These are phyloP conservation scores for Camponotus fellah DNA, from an alignment of 2,888 invertebrate species.

Conservation along the genomic window DNA sequence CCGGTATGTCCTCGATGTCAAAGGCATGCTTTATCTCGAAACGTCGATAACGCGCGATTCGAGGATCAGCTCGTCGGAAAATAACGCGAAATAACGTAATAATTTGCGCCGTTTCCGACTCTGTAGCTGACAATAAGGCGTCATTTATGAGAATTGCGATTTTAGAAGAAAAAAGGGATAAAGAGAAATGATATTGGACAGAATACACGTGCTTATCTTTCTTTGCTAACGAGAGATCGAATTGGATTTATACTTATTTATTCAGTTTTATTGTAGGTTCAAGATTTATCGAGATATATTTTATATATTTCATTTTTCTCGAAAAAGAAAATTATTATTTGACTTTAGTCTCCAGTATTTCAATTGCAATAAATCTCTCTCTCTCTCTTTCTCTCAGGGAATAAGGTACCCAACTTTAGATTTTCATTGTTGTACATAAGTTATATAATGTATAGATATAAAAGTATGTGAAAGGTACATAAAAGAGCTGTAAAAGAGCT, in stretches of 20 bases:
- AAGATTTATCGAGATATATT: neutral
- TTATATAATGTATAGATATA: neutral
- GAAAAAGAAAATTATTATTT: neutral
- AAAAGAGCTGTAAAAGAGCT: constrained; percentile 6
- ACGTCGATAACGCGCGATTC: constrained; percentile 24
- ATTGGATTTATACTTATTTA: neutral
- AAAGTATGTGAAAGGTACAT: constrained; percentile 1
- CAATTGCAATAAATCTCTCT: neutral
- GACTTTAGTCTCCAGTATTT: neutral
- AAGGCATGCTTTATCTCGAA: constrained; percentile 63
- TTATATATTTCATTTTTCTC: neutral
- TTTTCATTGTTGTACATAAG: constrained; percentile 19
- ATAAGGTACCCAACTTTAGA: neutral
- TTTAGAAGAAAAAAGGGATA: neutral
- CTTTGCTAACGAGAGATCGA: neutral
- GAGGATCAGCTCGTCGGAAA: constrained; percentile 18
- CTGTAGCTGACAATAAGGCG: constrained; percentile 18
- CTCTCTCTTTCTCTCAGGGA: neutral
- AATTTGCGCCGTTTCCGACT: neutral
- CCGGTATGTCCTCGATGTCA: constrained; percentile 65
- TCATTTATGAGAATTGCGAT: neutral
- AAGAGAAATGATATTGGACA: neutral
- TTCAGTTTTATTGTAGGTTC: neutral
- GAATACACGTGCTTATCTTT: neutral
- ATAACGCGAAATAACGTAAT: constrained; percentile 36